phyloP scores from a whole-genome alignment of 23 tunicate genomes.

The Clavelina lepadiformis region DNA sequence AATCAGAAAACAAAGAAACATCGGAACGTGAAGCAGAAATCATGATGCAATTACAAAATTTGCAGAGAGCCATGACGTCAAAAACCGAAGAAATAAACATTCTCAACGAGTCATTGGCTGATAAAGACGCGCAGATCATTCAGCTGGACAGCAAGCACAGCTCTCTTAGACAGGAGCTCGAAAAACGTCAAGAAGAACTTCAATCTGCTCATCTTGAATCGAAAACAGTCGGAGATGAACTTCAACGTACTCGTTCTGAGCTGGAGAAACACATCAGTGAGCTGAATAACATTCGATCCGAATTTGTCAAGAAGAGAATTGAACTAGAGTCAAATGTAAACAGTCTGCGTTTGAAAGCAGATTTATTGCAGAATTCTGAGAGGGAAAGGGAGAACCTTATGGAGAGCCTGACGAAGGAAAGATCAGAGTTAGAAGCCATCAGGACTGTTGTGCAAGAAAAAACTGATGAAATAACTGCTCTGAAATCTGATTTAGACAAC shows the following conservation, averaged over 20 bases:
- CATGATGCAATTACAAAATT: neutral
- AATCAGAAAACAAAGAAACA: neutral
- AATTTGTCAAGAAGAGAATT: constrained; percentile 23
- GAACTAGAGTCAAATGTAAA: constrained; percentile 29
- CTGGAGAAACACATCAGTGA: constrained; percentile 35
- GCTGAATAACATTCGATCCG: constrained; percentile 22
- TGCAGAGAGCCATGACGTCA: neutral
- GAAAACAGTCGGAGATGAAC: constrained; percentile 10
- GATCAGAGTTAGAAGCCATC: neutral
- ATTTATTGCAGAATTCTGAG: neutral
- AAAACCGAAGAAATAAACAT: constrained; percentile 12
- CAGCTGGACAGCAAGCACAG: neutral
- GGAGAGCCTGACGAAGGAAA: neutral
- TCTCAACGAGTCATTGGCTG: neutral
- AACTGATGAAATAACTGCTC: neutral
- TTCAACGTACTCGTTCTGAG: constrained; percentile 28
- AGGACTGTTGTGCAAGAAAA: neutral
- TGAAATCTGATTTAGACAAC: constrained; percentile 1
- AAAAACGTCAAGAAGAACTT: constrained; percentile 3
- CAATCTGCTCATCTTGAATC: too few species aligned
- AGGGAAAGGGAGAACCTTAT: constrained; percentile 1
- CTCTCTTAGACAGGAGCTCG: neutral
- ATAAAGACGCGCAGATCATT: constrained; percentile 7
- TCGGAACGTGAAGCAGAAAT: constrained; percentile 8
- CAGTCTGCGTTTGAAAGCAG: constrained; percentile 10